These are phyloP conservation scores for Nibea albiflora DNA, from an alignment of 2,113 vertebrate genomes.

Conservation along the genomic window DNA sequence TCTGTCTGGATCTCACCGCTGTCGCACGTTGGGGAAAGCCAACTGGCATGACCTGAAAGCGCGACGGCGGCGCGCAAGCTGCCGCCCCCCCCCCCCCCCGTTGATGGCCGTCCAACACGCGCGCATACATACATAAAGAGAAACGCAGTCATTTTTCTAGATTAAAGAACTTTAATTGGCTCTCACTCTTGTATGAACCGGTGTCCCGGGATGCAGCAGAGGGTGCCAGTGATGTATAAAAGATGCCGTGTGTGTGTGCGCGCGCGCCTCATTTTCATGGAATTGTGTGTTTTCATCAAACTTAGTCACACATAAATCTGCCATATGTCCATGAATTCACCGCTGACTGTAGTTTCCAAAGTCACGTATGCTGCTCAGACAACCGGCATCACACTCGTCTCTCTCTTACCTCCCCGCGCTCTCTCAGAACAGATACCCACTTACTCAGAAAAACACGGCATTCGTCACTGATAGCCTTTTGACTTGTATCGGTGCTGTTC, in stretches of 20 bases:
- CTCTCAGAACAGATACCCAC: neutral
- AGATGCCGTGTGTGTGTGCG: slow-evolving; percentile 19
- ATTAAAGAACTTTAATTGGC: slow-evolving; percentile 63
- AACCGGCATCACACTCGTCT: neutral
- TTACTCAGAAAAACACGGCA: neutral
- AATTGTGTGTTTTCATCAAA: slow-evolving; percentile 36
- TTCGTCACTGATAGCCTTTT: slow-evolving; percentile 26
- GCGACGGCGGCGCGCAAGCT: slow-evolving; percentile 63
- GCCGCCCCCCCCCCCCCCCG: slow-evolving; percentile 18
- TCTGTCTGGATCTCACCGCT: slow-evolving; percentile 64
- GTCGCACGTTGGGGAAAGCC: slow-evolving; percentile 53
- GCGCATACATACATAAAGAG: slow-evolving; percentile 27
- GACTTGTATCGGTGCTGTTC: slow-evolving; percentile 22
- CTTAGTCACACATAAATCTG: slow-evolving; percentile 38
- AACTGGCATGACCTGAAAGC: slow-evolving; percentile 77
- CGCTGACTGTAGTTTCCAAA: slow-evolving; percentile 16
- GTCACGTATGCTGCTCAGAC: slow-evolving; percentile 12
- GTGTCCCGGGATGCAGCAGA: slow-evolving; percentile 36
- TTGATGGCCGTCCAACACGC: slow-evolving; percentile 32
- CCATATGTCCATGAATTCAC: slow-evolving; percentile 45
- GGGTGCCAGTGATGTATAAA: slow-evolving; percentile 51
- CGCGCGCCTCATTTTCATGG: slow-evolving; percentile 45
- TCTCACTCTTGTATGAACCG: slow-evolving; percentile 35
- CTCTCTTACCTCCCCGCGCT: neutral
- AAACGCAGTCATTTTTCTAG: slow-evolving; percentile 28